Evolutionary conservation across 2,113 vertebrate species (phyloP).

Genomic region (Callipepla squamata): DNA sequence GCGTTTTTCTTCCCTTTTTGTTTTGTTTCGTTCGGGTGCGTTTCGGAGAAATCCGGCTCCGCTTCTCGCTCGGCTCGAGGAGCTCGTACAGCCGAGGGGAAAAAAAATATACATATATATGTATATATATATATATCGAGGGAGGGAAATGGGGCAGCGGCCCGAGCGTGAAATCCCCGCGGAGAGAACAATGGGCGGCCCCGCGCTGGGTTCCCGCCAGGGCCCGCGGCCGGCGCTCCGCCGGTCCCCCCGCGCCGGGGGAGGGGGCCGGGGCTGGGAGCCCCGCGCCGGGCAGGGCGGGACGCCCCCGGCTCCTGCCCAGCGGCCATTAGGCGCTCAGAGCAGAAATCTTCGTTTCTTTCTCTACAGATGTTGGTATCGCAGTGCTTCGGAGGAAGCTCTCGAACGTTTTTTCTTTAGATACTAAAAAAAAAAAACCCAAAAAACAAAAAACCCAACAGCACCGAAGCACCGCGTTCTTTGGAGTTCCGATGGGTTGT

Average conservation of each 20-base stretch:
- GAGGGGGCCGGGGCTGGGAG: too few relatives aligned
- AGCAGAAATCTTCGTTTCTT: not conserved
- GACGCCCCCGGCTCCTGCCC: constrained; percentile 28
- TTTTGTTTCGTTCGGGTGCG: not conserved
- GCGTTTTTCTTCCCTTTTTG: not conserved
- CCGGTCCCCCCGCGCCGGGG: too few relatives aligned
- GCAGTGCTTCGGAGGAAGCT: not conserved
- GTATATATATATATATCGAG: not conserved
- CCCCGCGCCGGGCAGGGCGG: constrained; percentile 18
- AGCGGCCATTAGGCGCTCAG: not conserved
- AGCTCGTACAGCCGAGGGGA: constrained; percentile 39
- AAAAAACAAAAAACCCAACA: not conserved
- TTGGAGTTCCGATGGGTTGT: not conserved
- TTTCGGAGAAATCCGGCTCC: constrained; percentile 50
- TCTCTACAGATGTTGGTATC: not conserved
- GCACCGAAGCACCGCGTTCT: too few relatives aligned
- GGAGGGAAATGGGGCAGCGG: constrained; percentile 64
- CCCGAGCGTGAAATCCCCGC: constrained; percentile 72
- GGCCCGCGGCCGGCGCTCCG: too few relatives aligned
- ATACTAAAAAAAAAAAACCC: not conserved
- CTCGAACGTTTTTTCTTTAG: not conserved
- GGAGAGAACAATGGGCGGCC: constrained; percentile 63
- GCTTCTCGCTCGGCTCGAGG: constrained; percentile 55
- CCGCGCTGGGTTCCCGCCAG: too few relatives aligned
- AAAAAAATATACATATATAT: not conserved